phyloP scores from a whole-genome alignment of 2,888 invertebrate genomes.

The Lepidonotus clava region DNA sequence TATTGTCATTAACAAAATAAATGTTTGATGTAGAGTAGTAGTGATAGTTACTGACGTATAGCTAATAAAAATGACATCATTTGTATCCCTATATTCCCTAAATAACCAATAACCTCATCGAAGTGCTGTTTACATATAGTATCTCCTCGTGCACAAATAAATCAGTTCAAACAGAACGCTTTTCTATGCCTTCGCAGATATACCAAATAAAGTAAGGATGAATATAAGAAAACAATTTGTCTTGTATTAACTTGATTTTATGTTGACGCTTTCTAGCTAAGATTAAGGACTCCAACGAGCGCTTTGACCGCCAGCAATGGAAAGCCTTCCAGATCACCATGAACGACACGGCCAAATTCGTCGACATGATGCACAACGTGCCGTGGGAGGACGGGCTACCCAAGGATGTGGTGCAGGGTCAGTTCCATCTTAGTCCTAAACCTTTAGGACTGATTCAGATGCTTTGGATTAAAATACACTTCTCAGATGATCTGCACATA shows the following conservation, averaged over 20 bases:
- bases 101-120: no score
- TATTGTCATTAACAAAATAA: no score
- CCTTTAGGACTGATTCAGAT: not conserved
- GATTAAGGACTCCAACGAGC: conserved; percentile 62
- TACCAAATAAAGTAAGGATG: not conserved
- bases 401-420: conserved; percentile 76
- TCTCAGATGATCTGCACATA: not conserved
- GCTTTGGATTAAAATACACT: not conserved
- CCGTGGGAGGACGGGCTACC: conserved; percentile 80
- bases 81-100: no score
- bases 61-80: no score
- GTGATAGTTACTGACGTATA: no score
- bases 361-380: conserved; percentile 80
- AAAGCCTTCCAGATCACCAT: conserved; percentile 78
- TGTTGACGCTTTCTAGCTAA: conserved; percentile 18
- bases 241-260: not conserved
- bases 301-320: conserved; percentile 77
- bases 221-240: no score
- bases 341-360: conserved; percentile 79
- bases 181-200: no score
- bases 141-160: no score
- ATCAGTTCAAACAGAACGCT: no score
- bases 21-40: no score
- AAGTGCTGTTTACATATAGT: no score
- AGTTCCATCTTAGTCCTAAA: not conserved